These are phyloP conservation scores for Perizoma affinitatum DNA, from an alignment of 2,888 invertebrate species.

Conservation along the genomic window DNA sequence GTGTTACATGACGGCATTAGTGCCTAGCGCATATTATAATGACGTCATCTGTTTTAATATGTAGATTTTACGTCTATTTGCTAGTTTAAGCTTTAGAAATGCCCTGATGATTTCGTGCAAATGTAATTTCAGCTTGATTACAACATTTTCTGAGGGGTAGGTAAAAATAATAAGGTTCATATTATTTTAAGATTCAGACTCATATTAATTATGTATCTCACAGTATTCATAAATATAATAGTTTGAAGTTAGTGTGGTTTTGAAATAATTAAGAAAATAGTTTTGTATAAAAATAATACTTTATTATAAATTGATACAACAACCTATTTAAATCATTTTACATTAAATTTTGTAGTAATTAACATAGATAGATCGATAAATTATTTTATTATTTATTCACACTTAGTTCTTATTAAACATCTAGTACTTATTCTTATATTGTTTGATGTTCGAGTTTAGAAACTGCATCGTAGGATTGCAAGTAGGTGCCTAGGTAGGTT, in stretches of 20 bases:
- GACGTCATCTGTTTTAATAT: background rate
- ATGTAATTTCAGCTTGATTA: too few species aligned
- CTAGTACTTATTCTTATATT: constrained; percentile 34
- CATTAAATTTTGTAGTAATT: constrained; percentile 24
- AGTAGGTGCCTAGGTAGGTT: too few species aligned
- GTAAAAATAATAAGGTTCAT: too few species aligned
- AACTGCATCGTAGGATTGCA: constrained; percentile 1
- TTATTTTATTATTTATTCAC: constrained; percentile 53
- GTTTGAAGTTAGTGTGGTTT: background rate
- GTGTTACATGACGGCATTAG: background rate
- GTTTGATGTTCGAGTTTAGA: constrained; percentile 6
- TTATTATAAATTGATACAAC: constrained; percentile 79
- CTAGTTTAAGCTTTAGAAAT: background rate
- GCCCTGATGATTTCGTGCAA: too few species aligned
- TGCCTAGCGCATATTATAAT: background rate
- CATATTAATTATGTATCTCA: too few species aligned
- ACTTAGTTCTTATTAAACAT: constrained; percentile 44
- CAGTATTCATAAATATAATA: too few species aligned
- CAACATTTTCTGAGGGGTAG: too few species aligned
- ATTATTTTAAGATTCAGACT: too few species aligned
- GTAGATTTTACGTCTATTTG: background rate
- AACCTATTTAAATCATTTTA: constrained; percentile 65
- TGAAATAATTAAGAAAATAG: constrained; percentile 42
- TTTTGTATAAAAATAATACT: constrained; percentile 64
- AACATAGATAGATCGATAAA: constrained; percentile 37